A percentile compares a stretch with the other conserved stretches of the same genome.
Conservation (phyloP, 2,888 invertebrate genomes). For the Gortyna flavago region DNA sequence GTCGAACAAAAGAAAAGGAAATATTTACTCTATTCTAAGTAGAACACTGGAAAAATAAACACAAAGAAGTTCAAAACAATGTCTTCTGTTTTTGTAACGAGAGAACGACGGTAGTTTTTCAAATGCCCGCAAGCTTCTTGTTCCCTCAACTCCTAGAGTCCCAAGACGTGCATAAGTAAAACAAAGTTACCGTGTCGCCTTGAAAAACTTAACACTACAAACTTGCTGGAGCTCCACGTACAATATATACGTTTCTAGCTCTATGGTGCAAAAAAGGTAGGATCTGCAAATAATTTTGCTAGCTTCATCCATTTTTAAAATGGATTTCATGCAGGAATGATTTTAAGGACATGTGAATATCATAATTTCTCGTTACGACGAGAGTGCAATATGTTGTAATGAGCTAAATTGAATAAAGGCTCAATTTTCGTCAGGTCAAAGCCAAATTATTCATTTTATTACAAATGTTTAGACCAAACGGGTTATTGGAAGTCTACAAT, state of each 20-base stretch:
- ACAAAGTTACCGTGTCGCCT: constrained; percentile 23
- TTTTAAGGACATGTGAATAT: neutral
- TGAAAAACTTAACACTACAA: constrained; percentile 27
- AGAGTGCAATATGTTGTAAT: neutral
- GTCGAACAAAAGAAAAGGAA: neutral
- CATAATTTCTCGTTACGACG: neutral
- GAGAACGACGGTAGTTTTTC: neutral
- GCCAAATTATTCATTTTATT: neutral
- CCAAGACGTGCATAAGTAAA: constrained; percentile 37
- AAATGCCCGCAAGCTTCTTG: constrained; percentile 5
- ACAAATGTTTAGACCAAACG: neutral
- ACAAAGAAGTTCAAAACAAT: neutral
- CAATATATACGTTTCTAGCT: constrained; percentile 25
- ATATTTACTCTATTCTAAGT: neutral
- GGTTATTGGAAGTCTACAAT: neutral
- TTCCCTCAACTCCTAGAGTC: constrained; percentile 11
- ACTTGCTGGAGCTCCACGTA: constrained; percentile 6
- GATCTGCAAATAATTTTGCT: constrained; percentile 10
- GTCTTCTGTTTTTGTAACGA: neutral
- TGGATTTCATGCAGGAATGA: neutral
- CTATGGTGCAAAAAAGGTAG: constrained; percentile 9
- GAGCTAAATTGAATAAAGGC: neutral
- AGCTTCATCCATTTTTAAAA: constrained; percentile 28
- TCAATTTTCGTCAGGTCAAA: neutral
- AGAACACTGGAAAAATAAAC: neutral